A percentile compares a stretch with the other conserved stretches of the same genome.
phyloP scores from a whole-genome alignment of 2,888 invertebrate genomes.

The Punctoribates punctum region DNA sequence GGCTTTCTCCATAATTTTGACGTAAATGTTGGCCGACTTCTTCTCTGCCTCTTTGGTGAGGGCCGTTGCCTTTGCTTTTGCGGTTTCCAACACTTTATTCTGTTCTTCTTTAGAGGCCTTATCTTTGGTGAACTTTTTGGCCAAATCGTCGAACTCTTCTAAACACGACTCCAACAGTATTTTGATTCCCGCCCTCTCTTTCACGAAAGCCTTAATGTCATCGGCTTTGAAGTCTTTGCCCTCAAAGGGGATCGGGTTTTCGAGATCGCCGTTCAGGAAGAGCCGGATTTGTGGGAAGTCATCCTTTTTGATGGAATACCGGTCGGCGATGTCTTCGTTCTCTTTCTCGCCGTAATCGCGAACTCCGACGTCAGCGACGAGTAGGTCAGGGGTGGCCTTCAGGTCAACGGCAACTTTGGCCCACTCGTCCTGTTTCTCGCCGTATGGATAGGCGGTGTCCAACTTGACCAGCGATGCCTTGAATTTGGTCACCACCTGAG shows the following conservation, averaged over 20 bases:
- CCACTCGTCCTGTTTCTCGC: slow-evolving; percentile 84
- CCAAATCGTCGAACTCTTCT: slow-evolving; percentile 73
- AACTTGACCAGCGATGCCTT: slow-evolving; percentile 83
- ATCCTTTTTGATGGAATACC: slow-evolving; percentile 72
- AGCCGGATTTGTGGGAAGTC: slow-evolving; percentile 76
- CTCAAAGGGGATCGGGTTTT: slow-evolving; percentile 62
- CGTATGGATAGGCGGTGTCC: slow-evolving; percentile 91
- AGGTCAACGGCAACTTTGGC: slow-evolving; percentile 72
- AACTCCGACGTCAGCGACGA: slow-evolving; percentile 81
- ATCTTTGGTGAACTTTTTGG: slow-evolving; percentile 66
- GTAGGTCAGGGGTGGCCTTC: slow-evolving; percentile 61
- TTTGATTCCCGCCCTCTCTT: slow-evolving; percentile 62
- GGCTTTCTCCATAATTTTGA: slow-evolving; percentile 50
- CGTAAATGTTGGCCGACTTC: slow-evolving; percentile 48
- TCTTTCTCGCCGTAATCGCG: slow-evolving; percentile 93
- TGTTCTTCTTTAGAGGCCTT: slow-evolving; percentile 49
- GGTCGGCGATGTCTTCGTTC: slow-evolving; percentile 72
- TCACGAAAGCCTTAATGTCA: slow-evolving; percentile 59
- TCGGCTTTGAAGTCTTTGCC: slow-evolving; percentile 54
- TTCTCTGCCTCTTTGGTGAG: slow-evolving; percentile 52
- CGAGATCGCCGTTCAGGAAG: slow-evolving; percentile 64
- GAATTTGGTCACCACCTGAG: slow-evolving; percentile 71
- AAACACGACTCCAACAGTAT: slow-evolving; percentile 82
- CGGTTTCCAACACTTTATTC: slow-evolving; percentile 57
- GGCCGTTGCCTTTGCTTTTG: slow-evolving; percentile 55